These are phyloP conservation scores for Conus ventricosus DNA, from an alignment of 1,140 invertebrate species.

Conservation along the genomic window DNA sequence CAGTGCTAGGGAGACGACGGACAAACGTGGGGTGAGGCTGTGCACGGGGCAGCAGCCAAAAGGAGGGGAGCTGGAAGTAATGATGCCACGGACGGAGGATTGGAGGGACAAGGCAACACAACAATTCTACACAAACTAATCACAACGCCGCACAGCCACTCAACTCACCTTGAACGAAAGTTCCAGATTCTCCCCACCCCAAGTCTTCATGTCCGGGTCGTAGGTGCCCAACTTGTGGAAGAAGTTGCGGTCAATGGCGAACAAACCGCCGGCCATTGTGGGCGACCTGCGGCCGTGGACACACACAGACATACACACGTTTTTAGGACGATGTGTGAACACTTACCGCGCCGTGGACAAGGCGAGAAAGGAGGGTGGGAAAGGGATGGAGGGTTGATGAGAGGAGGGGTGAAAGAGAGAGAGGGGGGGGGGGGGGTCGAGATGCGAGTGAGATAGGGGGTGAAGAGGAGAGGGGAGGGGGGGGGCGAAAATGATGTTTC, in stretches of 20 bases:
- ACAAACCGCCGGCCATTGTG: constrained; percentile 86
- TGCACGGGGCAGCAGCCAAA: no score
- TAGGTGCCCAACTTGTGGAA: constrained; percentile 88
- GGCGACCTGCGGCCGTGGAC: constrained; percentile 79
- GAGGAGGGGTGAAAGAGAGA: no score
- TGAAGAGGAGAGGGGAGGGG: no score
- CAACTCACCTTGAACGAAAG: constrained; percentile 90
- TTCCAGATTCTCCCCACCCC: constrained; percentile 97
- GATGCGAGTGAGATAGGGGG: no score
- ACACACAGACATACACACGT: neutral
- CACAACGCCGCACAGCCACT: neutral
- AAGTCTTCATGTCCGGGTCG: constrained; percentile 81
- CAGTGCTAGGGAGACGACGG: constrained; percentile 63
- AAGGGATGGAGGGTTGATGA: no score
- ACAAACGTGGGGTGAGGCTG: no score
- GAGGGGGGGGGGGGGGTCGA: no score
- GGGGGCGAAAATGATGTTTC: no score
- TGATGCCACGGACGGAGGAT: neutral
- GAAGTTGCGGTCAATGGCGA: constrained; percentile 93
- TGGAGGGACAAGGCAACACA: neutral
- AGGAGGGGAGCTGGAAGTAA: neutral
- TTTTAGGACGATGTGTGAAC: no score
- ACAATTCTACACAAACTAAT: neutral
- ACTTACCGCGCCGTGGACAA: no score
- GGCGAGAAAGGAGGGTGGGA: neutral